Percentiles rank a stretch among this genome's conserved stretches.
Evolutionary conservation across 2,113 vertebrate genomes (phyloP).

Genomic region (Lamprologus lemairii): DNA sequence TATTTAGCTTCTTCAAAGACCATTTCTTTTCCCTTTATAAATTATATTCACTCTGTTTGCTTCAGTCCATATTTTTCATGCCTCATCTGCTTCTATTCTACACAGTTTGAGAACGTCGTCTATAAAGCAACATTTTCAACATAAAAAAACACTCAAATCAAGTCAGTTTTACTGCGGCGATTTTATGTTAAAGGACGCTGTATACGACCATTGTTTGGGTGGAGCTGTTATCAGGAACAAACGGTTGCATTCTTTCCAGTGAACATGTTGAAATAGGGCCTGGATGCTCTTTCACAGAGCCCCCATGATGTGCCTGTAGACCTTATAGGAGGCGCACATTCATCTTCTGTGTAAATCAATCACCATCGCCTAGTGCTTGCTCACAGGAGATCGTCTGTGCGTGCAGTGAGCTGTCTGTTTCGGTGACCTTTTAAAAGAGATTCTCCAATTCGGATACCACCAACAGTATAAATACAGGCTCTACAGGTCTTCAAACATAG

Average conservation of each 20-base stretch:
- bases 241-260: not conserved
- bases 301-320: not conserved
- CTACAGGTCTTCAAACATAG: not conserved
- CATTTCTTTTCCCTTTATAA: not conserved
- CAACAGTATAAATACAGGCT: not conserved
- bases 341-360: not conserved
- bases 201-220: not conserved
- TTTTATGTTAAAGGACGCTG: not conserved
- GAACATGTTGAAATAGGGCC: not conserved
- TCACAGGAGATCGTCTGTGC: not conserved
- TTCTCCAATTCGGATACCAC: not conserved
- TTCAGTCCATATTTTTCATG: not conserved
- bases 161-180: not conserved
- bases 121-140: not conserved
- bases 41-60: not conserved
- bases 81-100: not conserved
- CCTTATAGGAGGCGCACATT: not conserved
- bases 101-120: fast-evolving
- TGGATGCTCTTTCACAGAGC: not conserved
- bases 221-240: not conserved
- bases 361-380: not conserved
- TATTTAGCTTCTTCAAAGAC: not conserved
- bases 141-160: not conserved
- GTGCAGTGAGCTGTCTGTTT: not conserved
- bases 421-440: not conserved